Base-by-base conservation (phyloP, 1,140 invertebrate species). In the Parapsyche elsis region DNA sequence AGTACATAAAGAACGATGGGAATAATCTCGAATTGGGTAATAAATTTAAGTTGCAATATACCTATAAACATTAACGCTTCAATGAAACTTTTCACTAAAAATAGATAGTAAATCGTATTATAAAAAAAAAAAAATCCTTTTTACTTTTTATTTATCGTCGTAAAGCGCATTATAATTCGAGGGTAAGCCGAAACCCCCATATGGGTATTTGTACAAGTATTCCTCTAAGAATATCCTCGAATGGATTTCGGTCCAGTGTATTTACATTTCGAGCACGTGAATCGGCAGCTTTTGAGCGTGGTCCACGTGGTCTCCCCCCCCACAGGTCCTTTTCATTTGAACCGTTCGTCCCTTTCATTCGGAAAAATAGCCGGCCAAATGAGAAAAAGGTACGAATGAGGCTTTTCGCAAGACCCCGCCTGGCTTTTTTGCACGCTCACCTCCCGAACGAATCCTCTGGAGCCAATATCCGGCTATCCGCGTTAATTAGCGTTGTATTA, bases 401-500 rank as follows among this genome's bases (percentile, higher is more conserved):
- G 74, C 44, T 14, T 59, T 59, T 24, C 30, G 30, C 74, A 26
- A 12, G 44, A 16, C 49, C 45, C 49, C 16, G 12, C 49, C 19
- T 24, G 4, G 5, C 10, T 77, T 77, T 61, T 77, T 77, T 64
- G 26, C 75, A 10, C 7, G 19, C 30, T 10, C 57, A 77, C 57
- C 23, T 30, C 49, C 2, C 10, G 45, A 12, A 46, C 45, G 49
- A 53, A 53, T 14, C 26, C 75, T 38, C 75, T 14, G n/a, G 19
- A 38, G 59, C 57, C 16, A 49, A 75, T 75, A 75, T n/a, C n/a
- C 30, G 71, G 45, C 45, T 21, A 77, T 77, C 30, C 75, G 12
- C 75, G 75, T 64, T 77, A 77, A 77, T 77, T 77, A 77, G 61
- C 75, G 75, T 23, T 77, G 23, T 77, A 75, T 75, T 75, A 75